Base-by-base conservation (phyloP, 2,113 vertebrate species). In the Poeciliopsis turrubarensis region DNA sequence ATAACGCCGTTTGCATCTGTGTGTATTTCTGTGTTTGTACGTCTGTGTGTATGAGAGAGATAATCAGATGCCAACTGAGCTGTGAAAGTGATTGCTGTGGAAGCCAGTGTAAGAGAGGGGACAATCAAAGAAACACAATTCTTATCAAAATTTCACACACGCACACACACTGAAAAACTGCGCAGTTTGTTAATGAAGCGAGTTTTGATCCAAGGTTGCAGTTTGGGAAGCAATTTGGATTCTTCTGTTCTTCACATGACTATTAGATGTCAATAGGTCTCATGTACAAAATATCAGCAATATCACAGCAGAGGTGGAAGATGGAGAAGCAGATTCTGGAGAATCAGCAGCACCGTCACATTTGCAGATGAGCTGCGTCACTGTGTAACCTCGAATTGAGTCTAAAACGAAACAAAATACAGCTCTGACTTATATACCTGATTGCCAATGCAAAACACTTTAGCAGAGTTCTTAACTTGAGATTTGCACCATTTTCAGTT, bases 61-160 rank as follows among this genome's bases (percentile, higher is more conserved):
- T 89, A 92, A 93, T 91, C 88, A 90, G 87, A 90, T 88, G 86
- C 88, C 86, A 89, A 83, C 85, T 77, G 85, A 88, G 89, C 85
- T 87, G 86, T 89, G 87, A 91, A 89, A 91, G 84, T 89, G 86
- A 90, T 91, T 91, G 86, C 82, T 11, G 57, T 83, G 73, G 86
- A 91, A 87, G 75, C 68, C 72, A 80, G 76, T 73, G 77, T 72
- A 89, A 82, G 77, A 84, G 79, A 68, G 71, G 51, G 66, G 81
- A 82, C 82, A 90, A 89, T 90, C 85, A 87, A 89, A 85, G 71
- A 68, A 79, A 83, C 75, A 77, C 75, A 77, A 68, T 41, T 72
- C 78, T 83, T 81, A 80, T 75, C 87, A 83, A 72, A 29, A 72
- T 63, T 17, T 57, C 63, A 75, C 39, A 60, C 47, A 60, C 65